Conservation (phyloP, 2,113 vertebrate genomes). For the Agapornis roseicollis region DNA sequence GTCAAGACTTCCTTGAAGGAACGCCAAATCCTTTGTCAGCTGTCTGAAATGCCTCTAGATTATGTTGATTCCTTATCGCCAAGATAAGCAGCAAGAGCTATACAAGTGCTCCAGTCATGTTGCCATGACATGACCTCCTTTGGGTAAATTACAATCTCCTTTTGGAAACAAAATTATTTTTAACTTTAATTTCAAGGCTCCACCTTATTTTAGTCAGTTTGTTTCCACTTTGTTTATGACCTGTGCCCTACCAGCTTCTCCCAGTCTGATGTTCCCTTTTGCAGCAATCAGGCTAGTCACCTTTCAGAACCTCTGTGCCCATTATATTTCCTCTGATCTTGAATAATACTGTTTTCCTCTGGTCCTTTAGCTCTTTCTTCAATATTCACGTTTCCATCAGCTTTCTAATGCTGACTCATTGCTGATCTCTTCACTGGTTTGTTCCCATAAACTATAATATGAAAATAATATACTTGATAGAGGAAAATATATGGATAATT, state of each 20-base stretch:
- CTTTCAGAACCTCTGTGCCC: slow-evolving; percentile 26
- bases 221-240: neutral
- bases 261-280: neutral
- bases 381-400: slow-evolving; percentile 46
- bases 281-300: neutral
- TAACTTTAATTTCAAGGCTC: neutral
- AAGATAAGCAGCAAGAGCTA: neutral
- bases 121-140: neutral
- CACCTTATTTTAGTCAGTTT: neutral
- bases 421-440: slow-evolving; percentile 35
- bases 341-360: slow-evolving; percentile 29
- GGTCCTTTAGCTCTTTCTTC: neutral
- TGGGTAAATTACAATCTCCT: slow-evolving; percentile 5
- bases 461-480: neutral
- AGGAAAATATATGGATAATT: slow-evolving; percentile 2
- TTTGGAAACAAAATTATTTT: neutral
- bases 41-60: slow-evolving; percentile 25
- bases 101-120: neutral
- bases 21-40: slow-evolving; percentile 36
- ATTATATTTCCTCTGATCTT: slow-evolving; percentile 5
- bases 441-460: neutral
- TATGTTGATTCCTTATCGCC: slow-evolving; percentile 44
- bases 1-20: slow-evolving; percentile 40
- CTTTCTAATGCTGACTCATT: slow-evolving; percentile 42
- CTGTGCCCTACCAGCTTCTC: neutral